Evolutionary conservation across 2,888 invertebrate genomes (phyloP), one percentile per base, ranked within the genome.

Genomic region (Drosophila sordidapex): DNA sequence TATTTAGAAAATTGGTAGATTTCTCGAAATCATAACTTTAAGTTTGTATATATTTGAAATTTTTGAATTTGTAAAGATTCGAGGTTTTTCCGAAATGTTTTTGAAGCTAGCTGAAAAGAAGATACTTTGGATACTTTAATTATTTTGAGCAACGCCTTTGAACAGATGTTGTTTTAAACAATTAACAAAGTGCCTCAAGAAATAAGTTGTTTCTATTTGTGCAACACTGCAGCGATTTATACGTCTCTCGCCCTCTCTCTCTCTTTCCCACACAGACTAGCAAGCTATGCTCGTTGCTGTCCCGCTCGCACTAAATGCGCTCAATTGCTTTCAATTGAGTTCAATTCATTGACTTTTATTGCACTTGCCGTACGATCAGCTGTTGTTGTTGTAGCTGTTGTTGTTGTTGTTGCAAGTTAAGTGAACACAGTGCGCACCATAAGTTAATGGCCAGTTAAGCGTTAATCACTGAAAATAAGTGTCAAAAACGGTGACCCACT

Each of bases 261-360:
- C 46, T 15, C 36, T 29, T 27, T 43, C 18, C 15, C 15, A 25
- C 2, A 15, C 11, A 25, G 10, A 15, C 35, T 18, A 13, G 7
- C 36, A 27, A 11, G 29, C n/a, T 5, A 15, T 38, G 36, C 15
- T 8, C 2, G 35, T 5, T 21, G 31, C 18, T 36, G 4, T 38
- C 53, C 54, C 62, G 11, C 40, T 58, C 61, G 6, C 49, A 51
- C 60, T 49, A 21, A 56, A 35, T 70, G 62, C 13, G 59, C 77
- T 70, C 84, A 91, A 90, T 90, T 90, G 84, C 84, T 70, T 84
- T 79, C 89, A 91, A 91, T 91, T 91, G 83, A 87, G 85, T 89
- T 81, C 81, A 90, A 91, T 91, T 86, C 82, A 79, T 70, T 76
- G 69, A 72, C 63, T 77, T 69, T 89, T 84, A 89, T 90, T 90